Percentiles rank a stretch among this genome's conserved stretches.
Conservation (phyloP, 2,113 vertebrate genomes). For the Dinomys branickii region DNA sequence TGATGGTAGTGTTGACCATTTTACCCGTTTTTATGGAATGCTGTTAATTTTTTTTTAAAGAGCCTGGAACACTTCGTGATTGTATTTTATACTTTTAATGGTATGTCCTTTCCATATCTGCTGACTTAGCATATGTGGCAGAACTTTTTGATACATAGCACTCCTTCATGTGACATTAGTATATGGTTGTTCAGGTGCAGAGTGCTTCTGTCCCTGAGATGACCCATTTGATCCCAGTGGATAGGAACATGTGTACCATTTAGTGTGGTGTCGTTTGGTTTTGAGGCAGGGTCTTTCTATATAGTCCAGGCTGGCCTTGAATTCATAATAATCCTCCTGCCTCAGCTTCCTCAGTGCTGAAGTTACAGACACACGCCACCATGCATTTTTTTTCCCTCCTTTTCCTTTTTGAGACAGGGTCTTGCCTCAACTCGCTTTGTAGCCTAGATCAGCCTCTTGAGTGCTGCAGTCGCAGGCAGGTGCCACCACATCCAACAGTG, state of each 20-base stretch:
- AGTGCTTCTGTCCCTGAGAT: neutral
- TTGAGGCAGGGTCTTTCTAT: neutral
- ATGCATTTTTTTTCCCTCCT: neutral
- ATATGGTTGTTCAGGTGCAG: neutral
- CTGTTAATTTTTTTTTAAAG: neutral
- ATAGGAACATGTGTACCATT: neutral
- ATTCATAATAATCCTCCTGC: neutral
- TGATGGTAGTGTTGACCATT: neutral
- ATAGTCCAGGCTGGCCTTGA: neutral
- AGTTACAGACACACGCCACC: too few relatives aligned
- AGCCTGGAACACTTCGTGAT: neutral
- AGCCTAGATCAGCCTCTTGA: neutral
- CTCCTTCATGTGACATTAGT: neutral
- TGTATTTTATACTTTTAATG: neutral
- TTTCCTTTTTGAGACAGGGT: neutral
- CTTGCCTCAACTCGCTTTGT: too few relatives aligned
- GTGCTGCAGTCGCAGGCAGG: neutral
- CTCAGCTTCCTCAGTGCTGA: neutral
- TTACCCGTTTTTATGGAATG: neutral
- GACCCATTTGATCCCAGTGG: neutral
- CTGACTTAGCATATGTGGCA: neutral
- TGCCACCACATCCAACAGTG: neutral
- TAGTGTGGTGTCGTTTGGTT: neutral
- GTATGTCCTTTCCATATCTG: neutral
- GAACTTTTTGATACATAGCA: neutral